Evolutionary conservation across 2,797 vertebrate genomes (phyloP).

Genomic region (Cryptoblepharus egeriae): DNA sequence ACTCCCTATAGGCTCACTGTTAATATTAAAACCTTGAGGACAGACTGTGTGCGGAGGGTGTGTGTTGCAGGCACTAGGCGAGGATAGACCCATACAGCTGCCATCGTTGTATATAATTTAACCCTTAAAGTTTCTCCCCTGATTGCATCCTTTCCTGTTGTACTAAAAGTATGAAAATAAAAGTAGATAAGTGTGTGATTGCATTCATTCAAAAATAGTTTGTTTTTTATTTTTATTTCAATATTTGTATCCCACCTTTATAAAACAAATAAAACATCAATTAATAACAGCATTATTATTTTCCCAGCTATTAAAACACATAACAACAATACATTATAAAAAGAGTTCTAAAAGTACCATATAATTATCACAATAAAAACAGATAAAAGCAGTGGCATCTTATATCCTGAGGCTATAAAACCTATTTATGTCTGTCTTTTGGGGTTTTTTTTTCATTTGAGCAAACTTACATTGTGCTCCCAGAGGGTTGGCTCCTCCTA

Average conservation of each 20-base stretch:
- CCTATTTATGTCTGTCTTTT: too few relatives aligned
- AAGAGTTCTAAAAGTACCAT: too few relatives aligned
- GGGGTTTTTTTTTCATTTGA: too few relatives aligned
- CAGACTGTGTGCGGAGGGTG: too few relatives aligned
- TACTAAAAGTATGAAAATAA: not conserved
- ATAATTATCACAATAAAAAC: too few relatives aligned
- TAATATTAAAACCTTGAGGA: not conserved
- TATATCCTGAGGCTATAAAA: too few relatives aligned
- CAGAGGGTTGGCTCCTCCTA: not conserved
- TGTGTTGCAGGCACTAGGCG: not conserved
- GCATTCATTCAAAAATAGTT: not conserved
- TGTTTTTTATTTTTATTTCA: not conserved
- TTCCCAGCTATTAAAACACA: too few relatives aligned
- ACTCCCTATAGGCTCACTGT: not conserved
- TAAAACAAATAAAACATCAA: too few relatives aligned
- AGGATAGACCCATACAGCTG: not conserved
- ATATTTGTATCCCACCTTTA: too few relatives aligned
- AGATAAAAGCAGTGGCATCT: too few relatives aligned
- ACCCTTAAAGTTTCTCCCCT: not conserved
- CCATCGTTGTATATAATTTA: not conserved
- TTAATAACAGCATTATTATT: too few relatives aligned
- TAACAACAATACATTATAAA: too few relatives aligned
- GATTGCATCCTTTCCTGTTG: not conserved
- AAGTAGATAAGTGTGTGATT: not conserved
- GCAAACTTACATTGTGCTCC: not conserved